Evolutionary conservation across 37 sponge, comb jelly and placozoan species (phyloP), one percentile per base, ranked within the genome.

Genomic region (Ianthella basta): DNA sequence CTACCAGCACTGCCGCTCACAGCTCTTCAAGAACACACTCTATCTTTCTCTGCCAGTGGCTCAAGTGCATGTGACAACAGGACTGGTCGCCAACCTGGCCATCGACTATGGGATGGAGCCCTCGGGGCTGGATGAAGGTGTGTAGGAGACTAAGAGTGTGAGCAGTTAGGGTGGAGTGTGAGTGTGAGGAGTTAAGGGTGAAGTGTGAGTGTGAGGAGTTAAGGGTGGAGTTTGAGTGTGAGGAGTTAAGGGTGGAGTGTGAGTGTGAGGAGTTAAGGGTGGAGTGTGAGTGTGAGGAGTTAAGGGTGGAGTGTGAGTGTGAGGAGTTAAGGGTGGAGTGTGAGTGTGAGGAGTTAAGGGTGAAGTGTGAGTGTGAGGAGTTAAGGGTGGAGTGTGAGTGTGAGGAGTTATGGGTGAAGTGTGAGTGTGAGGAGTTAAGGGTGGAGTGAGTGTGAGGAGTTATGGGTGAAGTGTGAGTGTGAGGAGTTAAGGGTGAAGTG

Each of bases 71-170:
- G 33, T 24, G 37, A 38, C 37, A 24, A 44, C 44, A 39, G 78
- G 24, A 39, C 54, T 75, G 44, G 78, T 75, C 24, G 78, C 44
- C 53, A 75, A 50, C 53, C 53, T 75, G 0, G 54, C 78, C 53
- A 75, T 75, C 16, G 78, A 75, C 54, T 75, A 75, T 75, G 78
- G 78, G 44, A 75, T 75, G 18, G 78, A 75, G 54, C 78, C 78
- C 14, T 75, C 53, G 15, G 78, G 78, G 37, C 54, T 75, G 78
- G 54, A 40, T 41, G 78, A 75, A 75, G 78, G 78, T 75, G 54
- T 40, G 78, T 75, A 36, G n/a, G 21, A n/a, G n/a, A n/a, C n/a
- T n/a, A n/a, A n/a, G n/a, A n/a, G 44, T 75, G 78, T 39, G 54
- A 39, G 78, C 10, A 44, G 50, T 44, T 63, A 63, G 65, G 3